Percentiles rank a stretch among this genome's conserved stretches.
phyloP scores from a whole-genome alignment of 2,797 vertebrate genomes.

The Pipistrellus nathusii region DNA sequence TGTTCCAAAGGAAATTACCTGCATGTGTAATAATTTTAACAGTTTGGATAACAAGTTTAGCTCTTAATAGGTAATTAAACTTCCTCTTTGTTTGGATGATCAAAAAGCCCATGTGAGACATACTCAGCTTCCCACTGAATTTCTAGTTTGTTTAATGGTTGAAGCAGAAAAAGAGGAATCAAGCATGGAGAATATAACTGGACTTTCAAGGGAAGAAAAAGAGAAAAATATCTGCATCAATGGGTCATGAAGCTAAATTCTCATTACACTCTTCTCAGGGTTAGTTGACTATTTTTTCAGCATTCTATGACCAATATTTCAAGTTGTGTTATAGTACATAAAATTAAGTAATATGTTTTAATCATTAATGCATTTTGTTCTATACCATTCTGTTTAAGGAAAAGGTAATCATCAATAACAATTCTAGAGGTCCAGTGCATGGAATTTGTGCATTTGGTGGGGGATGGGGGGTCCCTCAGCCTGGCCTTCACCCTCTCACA shows the following conservation, averaged over 20 bases:
- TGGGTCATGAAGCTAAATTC: constrained; percentile 61
- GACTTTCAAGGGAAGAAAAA: constrained; percentile 75
- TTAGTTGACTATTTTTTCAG: constrained; percentile 73
- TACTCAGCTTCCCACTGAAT: constrained; percentile 78
- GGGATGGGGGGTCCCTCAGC: no score
- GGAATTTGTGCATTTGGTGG: no score
- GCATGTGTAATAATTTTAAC: not conserved
- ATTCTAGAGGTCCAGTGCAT: not conserved
- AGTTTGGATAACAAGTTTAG: constrained; percentile 16
- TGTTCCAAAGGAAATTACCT: constrained; percentile 15
- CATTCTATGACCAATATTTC: constrained; percentile 1
- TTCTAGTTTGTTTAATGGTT: constrained; percentile 70
- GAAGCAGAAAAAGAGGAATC: constrained; percentile 67
- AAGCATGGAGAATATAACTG: constrained; percentile 62
- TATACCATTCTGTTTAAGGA: not conserved
- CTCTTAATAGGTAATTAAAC: constrained; percentile 90
- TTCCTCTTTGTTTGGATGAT: constrained; percentile 85
- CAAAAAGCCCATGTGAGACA: constrained; percentile 70
- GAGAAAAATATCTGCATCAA: constrained; percentile 82
- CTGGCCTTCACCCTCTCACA: no score
- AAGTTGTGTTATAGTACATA: not conserved
- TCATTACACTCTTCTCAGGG: constrained; percentile 86
- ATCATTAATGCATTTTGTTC: not conserved
- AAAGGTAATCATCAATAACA: not conserved
- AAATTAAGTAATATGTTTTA: not conserved